A percentile compares a stretch with the other conserved stretches of the same genome.
These are phyloP conservation scores for Corythaeola cristata DNA, from an alignment of 2,113 vertebrate genomes.

Conservation along the genomic window DNA sequence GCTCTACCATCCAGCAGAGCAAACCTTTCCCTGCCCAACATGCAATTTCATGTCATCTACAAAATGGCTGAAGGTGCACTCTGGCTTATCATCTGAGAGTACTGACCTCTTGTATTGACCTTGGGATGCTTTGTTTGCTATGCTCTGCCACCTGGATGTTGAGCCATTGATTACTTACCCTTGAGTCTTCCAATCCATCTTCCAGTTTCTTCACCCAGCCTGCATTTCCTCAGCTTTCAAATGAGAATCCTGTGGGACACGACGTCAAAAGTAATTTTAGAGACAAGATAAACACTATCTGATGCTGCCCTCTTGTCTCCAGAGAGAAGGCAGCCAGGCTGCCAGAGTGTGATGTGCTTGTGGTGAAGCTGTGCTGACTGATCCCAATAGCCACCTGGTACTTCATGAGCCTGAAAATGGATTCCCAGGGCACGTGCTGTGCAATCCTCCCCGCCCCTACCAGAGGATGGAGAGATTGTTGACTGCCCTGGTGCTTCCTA, in stretches of 20 bases:
- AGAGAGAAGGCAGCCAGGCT: background rate
- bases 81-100: background rate
- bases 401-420: background rate
- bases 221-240: background rate
- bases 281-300: background rate
- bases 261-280: background rate
- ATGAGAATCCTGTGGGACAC: background rate
- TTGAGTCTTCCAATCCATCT: background rate
- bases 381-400: background rate
- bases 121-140: background rate
- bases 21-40: background rate
- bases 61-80: background rate
- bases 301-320: background rate
- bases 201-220: background rate
- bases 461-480: background rate
- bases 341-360: fast-evolving
- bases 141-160: background rate
- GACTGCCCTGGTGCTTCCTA: background rate
- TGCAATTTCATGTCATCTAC: background rate
- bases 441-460: background rate
- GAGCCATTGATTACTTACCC: background rate
- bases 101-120: background rate
- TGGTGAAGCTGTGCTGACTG: background rate
- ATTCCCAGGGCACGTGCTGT: background rate
- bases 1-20: background rate